phyloP scores from a whole-genome alignment of 2,797 vertebrate genomes.

The Thunnus albacares region DNA sequence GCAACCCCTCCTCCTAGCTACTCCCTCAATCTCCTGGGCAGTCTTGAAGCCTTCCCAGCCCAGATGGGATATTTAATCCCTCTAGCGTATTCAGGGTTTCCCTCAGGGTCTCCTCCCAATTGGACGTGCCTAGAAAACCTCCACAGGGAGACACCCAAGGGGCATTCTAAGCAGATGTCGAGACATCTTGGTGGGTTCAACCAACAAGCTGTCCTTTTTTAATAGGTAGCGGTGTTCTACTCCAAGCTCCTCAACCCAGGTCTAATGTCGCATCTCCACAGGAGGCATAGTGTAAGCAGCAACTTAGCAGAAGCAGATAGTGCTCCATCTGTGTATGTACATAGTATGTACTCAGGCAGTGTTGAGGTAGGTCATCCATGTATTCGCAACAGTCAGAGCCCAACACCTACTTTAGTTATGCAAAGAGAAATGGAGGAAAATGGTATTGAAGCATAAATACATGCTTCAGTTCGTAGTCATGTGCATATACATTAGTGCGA shows the following conservation, averaged over 20 bases:
- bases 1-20: background rate
- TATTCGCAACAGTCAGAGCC: too few relatives aligned
- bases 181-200: constrained; percentile 20
- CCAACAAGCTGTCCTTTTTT: constrained; percentile 19
- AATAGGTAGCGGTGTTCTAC: background rate
- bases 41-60: background rate
- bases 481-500: too few relatives aligned
- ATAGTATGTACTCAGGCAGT: background rate
- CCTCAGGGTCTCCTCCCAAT: constrained; percentile 10
- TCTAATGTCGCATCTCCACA: too few relatives aligned
- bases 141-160: background rate
- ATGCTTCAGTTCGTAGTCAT: too few relatives aligned
- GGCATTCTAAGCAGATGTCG: constrained; percentile 25
- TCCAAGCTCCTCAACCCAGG: background rate
- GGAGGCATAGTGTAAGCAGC: too few relatives aligned
- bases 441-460: too few relatives aligned
- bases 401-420: too few relatives aligned
- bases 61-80: constrained; percentile 34
- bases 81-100: background rate
- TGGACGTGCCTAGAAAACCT: constrained; percentile 14
- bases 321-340: background rate
- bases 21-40: constrained; percentile 2
- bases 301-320: background rate
- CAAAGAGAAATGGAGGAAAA: too few relatives aligned
- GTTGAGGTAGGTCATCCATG: too few relatives aligned